Base-by-base conservation (phyloP, 2,888 invertebrate genomes). In the Apamea crenata region DNA sequence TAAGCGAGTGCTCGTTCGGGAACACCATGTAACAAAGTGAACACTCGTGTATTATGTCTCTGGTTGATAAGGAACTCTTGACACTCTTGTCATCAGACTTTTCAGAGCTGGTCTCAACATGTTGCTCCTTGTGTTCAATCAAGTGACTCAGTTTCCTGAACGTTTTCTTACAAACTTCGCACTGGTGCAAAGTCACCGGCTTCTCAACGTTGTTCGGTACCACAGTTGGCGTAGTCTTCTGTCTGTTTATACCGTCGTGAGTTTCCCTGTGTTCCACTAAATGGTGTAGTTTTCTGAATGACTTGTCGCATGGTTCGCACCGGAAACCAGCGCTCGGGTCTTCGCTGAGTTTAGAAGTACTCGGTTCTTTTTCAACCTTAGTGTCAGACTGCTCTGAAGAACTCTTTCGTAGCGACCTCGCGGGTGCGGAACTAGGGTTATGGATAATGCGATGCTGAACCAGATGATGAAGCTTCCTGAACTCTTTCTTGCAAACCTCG, bases 11-110 rank as follows among this genome's bases (percentile, higher is more conserved):
- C 78, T 97, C 97, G 83, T 97, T 97, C 18, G 97, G 97, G 88
- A 97, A 97, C 3, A 97, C 97, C 97, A 97, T 97, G 84, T 97
- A 97, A 87, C 97, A 97, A 29, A 96, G 93, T 59, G 97, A 94
- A 88, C 97, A 97, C 90, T 97, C 97, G 73, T 97, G 97, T 88
- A 97, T 97, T 73, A 97, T 97, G 79, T 97, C 97, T 90, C 93
- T 96, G 25, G 97, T 95, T 3, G 96, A 96, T 50, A 96, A 87
- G 0, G 95, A 92, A 87, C 96, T 96, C 80, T 96, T 95, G 2
- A 95, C 94, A 88, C 95, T 96, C 88, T 96, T 96, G 78, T 96
- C 96, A 78, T 96, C 96, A 0, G 96, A 95, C 87, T 96, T 96
- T 84, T 96, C 96, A 0, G 95, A 95, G 85, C 94, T 93, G 0